A percentile compares a stretch with the other conserved stretches of the same genome.
phyloP scores from a whole-genome alignment of 2,797 vertebrate genomes.

The Kryptopterus vitreolus region DNA sequence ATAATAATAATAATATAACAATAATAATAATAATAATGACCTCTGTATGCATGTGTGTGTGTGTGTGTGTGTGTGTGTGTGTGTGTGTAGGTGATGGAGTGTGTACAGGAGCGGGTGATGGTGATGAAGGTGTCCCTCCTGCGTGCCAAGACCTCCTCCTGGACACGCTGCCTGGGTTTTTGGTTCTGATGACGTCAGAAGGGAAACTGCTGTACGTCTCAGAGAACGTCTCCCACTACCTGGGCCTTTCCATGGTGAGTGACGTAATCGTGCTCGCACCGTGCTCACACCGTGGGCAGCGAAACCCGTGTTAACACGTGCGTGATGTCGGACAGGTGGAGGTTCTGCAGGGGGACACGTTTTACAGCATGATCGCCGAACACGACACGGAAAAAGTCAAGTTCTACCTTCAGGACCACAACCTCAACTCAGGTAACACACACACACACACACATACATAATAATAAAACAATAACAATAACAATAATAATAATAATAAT shows the following conservation, averaged over 20 bases:
- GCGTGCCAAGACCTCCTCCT: conserved; percentile 74
- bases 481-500: not conserved
- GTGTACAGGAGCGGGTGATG: conserved; percentile 7
- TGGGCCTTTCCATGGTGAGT: conserved; percentile 83
- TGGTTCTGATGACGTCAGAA: conserved; percentile 71
- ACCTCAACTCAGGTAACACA: conserved; percentile 67
- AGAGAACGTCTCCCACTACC: conserved; percentile 77
- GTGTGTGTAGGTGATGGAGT: conserved; percentile 54
- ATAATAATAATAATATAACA: not conserved
- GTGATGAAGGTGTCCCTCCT: conserved; percentile 39
- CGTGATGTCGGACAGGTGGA: conserved; percentile 71
- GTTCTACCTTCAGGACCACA: conserved; percentile 65
- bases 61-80: conserved; percentile 12
- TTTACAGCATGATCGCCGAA: conserved; percentile 76
- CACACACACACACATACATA: not conserved
- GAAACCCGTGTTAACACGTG: not conserved
- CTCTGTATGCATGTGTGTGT: not conserved
- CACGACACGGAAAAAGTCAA: conserved; percentile 56
- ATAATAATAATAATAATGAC: not conserved
- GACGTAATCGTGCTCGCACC: not conserved
- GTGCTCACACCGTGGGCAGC: not conserved
- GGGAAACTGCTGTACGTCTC: conserved; percentile 83
- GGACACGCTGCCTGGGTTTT: conserved; percentile 77
- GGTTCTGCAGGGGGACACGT: conserved; percentile 75
- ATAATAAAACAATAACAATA: not conserved